These are phyloP conservation scores for Tetragnatha montana DNA, from an alignment of 2,888 invertebrate species.

Conservation along the genomic window DNA sequence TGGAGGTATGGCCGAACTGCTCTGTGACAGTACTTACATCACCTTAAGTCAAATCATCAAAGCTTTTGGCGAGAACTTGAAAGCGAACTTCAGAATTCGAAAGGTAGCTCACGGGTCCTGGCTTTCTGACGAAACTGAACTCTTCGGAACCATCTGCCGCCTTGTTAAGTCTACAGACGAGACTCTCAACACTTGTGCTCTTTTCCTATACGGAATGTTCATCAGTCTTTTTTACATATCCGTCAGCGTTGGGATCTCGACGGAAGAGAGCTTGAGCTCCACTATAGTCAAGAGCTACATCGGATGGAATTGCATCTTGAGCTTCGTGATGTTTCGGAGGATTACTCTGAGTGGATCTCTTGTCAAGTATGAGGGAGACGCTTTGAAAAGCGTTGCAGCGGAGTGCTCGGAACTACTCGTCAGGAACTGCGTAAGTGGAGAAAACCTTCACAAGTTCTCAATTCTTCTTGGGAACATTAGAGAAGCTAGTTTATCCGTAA, in stretches of 20 bases:
- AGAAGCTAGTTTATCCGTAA: slow-evolving; percentile 23
- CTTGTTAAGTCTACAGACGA: slow-evolving; percentile 1
- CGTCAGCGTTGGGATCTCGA: slow-evolving; percentile 33
- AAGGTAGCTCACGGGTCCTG: neutral
- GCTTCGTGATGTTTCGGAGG: slow-evolving; percentile 1
- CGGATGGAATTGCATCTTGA: slow-evolving; percentile 22
- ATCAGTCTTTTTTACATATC: slow-evolving; percentile 26
- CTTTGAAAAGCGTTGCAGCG: neutral
- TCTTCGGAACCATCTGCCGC: neutral
- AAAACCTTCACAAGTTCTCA: neutral
- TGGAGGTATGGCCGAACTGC: neutral
- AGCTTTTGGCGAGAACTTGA: slow-evolving; percentile 1
- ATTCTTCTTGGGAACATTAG: slow-evolving; percentile 19
- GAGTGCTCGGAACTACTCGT: slow-evolving; percentile 8
- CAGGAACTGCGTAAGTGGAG: neutral
- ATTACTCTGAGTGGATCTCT: slow-evolving; percentile 33
- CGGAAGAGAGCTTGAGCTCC: slow-evolving; percentile 4
- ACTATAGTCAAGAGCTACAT: slow-evolving; percentile 15
- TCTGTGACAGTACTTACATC: slow-evolving; percentile 23
- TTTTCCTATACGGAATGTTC: slow-evolving; percentile 42
- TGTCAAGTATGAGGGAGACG: neutral
- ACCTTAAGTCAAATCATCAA: slow-evolving; percentile 11
- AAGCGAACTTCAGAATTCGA: neutral
- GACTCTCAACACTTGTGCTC: slow-evolving; percentile 7
- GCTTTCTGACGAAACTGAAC: neutral